Conservation (phyloP, 2,888 invertebrate genomes). For the Bellardia bayeri region DNA sequence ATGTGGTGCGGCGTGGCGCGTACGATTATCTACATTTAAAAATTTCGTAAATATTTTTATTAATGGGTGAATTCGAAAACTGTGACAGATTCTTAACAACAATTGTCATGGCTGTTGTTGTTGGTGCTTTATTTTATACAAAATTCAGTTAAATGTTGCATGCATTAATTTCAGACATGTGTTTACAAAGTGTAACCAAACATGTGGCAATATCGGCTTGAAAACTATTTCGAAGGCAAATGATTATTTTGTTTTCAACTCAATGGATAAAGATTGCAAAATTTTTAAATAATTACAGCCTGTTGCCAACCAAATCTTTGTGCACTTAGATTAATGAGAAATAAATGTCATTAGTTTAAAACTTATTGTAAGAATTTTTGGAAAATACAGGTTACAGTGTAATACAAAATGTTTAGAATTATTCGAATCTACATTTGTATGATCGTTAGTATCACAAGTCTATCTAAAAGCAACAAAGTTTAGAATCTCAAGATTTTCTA, state of each 20-base stretch:
- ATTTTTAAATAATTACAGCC: background rate
- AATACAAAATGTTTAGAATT: background rate
- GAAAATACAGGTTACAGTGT: background rate
- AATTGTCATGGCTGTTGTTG: conserved; percentile 20
- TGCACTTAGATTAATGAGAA: background rate
- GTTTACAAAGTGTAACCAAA: background rate
- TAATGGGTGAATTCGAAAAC: conserved; percentile 50
- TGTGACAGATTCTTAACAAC: conserved; percentile 63
- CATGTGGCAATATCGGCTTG: background rate
- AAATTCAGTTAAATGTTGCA: background rate
- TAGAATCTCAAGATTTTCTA: background rate
- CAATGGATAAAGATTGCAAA: background rate
- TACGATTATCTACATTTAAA: conserved; percentile 24
- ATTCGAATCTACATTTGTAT: background rate
- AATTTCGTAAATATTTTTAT: conserved; percentile 52
- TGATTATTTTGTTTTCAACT: background rate
- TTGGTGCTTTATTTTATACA: background rate
- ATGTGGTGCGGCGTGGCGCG: conserved; percentile 11
- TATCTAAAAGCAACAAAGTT: no score
- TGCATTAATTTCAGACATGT: conserved; percentile 22
- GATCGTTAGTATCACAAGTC: no score
- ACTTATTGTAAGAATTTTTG: background rate
- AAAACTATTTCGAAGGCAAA: background rate
- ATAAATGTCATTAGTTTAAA: background rate
- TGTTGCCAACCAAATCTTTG: background rate